Conservation (phyloP, 1,140 invertebrate species). For the Lasioglossum albipes region DNA sequence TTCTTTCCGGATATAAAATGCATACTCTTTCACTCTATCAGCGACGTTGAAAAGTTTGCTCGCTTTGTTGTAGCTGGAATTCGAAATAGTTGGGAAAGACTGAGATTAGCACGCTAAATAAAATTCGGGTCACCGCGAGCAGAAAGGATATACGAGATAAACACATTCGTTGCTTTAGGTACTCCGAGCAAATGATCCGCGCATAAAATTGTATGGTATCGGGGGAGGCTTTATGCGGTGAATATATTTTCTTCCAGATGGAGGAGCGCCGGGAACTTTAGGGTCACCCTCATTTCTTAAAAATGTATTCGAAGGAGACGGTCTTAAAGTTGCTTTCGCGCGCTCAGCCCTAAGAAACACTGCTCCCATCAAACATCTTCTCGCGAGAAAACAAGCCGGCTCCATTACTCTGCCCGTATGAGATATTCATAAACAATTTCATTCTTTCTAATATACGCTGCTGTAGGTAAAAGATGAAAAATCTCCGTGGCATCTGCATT, state of each 20-base stretch:
- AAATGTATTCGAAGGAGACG: constrained; percentile 22
- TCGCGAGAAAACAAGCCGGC: neutral
- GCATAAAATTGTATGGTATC: neutral
- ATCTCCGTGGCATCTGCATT: too few relatives aligned
- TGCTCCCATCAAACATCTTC: constrained; percentile 9
- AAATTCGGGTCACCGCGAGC: neutral
- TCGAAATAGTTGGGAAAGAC: too few relatives aligned
- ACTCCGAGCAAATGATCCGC: constrained; percentile 6
- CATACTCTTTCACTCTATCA: too few relatives aligned
- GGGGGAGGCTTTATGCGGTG: neutral
- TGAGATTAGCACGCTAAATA: neutral
- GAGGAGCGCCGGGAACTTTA: constrained; percentile 19
- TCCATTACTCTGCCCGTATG: too few relatives aligned
- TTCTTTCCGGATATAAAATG: too few relatives aligned
- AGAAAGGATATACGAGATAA: neutral
- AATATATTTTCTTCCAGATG: neutral
- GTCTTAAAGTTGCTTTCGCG: constrained; percentile 23
- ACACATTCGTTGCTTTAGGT: neutral
- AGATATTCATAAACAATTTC: constrained; percentile 8
- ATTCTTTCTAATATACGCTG: neutral
- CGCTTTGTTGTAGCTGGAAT: too few relatives aligned
- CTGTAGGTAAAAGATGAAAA: neutral
- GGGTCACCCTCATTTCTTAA: constrained; percentile 38
- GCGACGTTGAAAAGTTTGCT: too few relatives aligned
- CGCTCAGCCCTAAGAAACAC: neutral